Conservation (phyloP, 2,113 vertebrate species). For the Bubalus kerabau region DNA sequence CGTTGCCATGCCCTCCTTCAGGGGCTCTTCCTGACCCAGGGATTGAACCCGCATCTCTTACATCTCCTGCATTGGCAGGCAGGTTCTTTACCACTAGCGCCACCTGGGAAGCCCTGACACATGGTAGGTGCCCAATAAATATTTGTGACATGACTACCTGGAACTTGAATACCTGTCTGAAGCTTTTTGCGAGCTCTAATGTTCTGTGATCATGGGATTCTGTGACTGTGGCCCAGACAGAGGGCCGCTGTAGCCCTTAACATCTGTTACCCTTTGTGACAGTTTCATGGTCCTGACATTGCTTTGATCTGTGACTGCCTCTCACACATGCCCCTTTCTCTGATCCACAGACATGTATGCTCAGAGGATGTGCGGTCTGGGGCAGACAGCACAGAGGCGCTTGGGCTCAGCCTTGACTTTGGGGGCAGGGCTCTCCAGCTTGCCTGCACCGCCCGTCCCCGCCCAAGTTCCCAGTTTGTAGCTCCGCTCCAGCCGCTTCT, state of each 20-base stretch:
- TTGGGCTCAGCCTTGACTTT: neutral
- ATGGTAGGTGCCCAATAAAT: neutral
- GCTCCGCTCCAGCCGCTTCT: neutral
- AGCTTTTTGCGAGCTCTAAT: neutral
- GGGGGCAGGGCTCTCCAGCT: neutral
- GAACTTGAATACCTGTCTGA: neutral
- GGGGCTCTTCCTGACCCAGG: neutral
- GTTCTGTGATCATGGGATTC: neutral
- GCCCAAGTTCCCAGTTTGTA: neutral
- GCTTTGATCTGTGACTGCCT: neutral
- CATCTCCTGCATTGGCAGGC: neutral
- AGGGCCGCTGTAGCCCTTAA: neutral
- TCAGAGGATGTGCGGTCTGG: neutral
- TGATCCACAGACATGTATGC: neutral
- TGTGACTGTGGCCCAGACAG: neutral
- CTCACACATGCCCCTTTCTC: neutral
- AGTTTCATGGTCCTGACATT: neutral
- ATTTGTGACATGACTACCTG: neutral
- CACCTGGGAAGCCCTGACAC: neutral
- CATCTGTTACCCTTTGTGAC: neutral
- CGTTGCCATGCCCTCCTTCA: neutral
- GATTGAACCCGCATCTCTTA: neutral
- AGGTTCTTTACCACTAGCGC: neutral
- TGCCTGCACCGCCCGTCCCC: fast-evolving
- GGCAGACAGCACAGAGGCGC: neutral